Evolutionary conservation across 2,888 invertebrate genomes (phyloP).

Genomic region (Tryphoninae sp.): DNA sequence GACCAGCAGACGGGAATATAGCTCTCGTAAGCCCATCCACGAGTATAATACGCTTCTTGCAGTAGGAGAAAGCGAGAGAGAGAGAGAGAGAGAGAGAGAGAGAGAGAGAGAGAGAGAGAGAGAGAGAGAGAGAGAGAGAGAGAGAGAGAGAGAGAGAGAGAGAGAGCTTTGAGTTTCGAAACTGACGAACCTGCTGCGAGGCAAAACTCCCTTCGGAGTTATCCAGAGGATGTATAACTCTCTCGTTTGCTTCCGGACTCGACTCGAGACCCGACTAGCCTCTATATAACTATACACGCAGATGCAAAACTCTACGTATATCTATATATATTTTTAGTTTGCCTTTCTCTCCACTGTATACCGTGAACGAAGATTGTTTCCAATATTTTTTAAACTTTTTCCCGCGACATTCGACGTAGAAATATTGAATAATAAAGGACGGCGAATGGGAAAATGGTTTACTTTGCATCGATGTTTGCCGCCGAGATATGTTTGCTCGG

Average conservation of each 20-base stretch:
- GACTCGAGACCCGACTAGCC: conserved; percentile 34
- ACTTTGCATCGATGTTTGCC: conserved; percentile 32
- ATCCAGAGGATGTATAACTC: conserved; percentile 54
- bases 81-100: conserved; percentile 28
- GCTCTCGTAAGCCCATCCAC: conserved; percentile 41
- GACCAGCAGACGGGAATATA: conserved; percentile 47
- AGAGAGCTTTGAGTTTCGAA: conserved; percentile 62
- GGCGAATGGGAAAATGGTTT: conserved; percentile 34
- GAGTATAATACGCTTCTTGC: conserved; percentile 42
- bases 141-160: not conserved
- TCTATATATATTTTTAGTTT: conserved; percentile 24
- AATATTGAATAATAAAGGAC: conserved; percentile 35
- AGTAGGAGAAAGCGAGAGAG: conserved; percentile 12
- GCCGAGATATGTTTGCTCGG: conserved; percentile 29
- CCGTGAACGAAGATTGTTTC: conserved; percentile 42
- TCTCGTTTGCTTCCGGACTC: conserved; percentile 54
- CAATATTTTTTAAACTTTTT: conserved; percentile 27
- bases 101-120: conserved; percentile 12
- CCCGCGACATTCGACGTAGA: conserved; percentile 3
- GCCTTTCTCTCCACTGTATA: conserved; percentile 25
- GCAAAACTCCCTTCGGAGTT: conserved; percentile 55
- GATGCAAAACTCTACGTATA: not conserved
- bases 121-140: conserved; percentile 6
- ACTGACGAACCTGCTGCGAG: conserved; percentile 61
- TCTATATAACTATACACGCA: not conserved